Conservation (phyloP, 2,797 vertebrate genomes). For the Neostethus bicornis region DNA sequence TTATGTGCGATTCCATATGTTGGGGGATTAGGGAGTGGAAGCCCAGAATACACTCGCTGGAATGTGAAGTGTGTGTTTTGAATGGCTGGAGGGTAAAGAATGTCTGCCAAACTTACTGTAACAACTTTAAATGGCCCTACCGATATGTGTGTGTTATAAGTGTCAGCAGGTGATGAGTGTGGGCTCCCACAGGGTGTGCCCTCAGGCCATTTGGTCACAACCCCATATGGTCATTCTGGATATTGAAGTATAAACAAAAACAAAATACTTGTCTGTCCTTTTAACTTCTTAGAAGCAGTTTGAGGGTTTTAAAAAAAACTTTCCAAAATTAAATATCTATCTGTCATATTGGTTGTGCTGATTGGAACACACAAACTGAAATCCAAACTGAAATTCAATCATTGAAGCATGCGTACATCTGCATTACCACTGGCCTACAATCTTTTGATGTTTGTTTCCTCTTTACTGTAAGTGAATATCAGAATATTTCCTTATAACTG, state of each 20-base stretch:
- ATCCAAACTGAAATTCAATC: too few relatives aligned
- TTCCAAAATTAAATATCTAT: too few relatives aligned
- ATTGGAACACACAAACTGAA: too few relatives aligned
- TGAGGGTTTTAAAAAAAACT: conserved; percentile 46
- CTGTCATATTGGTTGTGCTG: too few relatives aligned
- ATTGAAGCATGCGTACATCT: conserved; percentile 2
- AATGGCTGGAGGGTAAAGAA: conserved; percentile 57
- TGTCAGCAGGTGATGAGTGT: conserved; percentile 73
- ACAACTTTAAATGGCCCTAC: conserved; percentile 58
- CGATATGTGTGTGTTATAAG: conserved; percentile 43
- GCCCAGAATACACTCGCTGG: conserved; percentile 71
- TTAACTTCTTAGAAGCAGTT: conserved; percentile 23
- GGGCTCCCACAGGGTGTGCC: conserved; percentile 41
- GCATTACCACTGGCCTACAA: conserved; percentile 1
- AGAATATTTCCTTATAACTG: conserved; percentile 2
- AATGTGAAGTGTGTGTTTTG: conserved; percentile 75
- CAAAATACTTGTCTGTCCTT: conserved; percentile 6
- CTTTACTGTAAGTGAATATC: conserved; percentile 7
- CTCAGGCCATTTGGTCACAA: conserved; percentile 23
- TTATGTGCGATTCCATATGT: conserved; percentile 65
- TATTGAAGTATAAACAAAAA: neutral
- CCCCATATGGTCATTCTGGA: conserved; percentile 22
- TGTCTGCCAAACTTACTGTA: conserved; percentile 66
- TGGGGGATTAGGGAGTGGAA: conserved; percentile 71
- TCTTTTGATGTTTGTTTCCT: neutral